Evolutionary conservation across 2,113 vertebrate genomes (phyloP).

Genomic region (Gorsachius goisagi): DNA sequence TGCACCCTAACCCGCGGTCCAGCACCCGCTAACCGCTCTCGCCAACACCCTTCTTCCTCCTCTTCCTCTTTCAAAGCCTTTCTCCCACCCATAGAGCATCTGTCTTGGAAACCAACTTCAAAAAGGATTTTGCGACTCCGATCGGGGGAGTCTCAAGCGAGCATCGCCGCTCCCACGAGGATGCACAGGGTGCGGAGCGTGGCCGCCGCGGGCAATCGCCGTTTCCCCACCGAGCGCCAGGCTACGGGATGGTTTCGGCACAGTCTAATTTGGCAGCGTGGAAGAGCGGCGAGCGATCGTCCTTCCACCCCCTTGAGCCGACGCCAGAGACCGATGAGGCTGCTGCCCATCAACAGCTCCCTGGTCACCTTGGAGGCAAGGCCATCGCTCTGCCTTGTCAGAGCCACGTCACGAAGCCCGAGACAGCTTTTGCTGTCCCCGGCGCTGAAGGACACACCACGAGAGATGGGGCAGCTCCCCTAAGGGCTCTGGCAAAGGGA

Average conservation of each 20-base stretch:
- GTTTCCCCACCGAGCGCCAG: not conserved
- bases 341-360: not conserved
- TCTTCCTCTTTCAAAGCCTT: not conserved
- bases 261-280: not conserved
- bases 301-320: not conserved
- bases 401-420: not conserved
- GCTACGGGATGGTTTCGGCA: not conserved
- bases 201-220: accelerated
- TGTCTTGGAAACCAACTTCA: conserved; percentile 40
- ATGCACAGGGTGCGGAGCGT: accelerated
- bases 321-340: not conserved
- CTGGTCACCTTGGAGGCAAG: conserved; percentile 12
- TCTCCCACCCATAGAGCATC: not conserved
- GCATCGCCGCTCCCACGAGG: accelerated
- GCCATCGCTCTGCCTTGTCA: not conserved
- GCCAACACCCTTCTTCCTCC: not conserved
- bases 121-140: not conserved
- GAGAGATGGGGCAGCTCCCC: not conserved
- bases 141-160: not conserved
- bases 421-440: not conserved
- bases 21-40: not conserved
- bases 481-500: not conserved
- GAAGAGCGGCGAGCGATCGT: not conserved
- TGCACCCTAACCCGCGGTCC: not conserved
- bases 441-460: accelerated